Evolutionary conservation across 2,888 invertebrate genomes (phyloP).

Genomic region (Tigriopus californicus): DNA sequence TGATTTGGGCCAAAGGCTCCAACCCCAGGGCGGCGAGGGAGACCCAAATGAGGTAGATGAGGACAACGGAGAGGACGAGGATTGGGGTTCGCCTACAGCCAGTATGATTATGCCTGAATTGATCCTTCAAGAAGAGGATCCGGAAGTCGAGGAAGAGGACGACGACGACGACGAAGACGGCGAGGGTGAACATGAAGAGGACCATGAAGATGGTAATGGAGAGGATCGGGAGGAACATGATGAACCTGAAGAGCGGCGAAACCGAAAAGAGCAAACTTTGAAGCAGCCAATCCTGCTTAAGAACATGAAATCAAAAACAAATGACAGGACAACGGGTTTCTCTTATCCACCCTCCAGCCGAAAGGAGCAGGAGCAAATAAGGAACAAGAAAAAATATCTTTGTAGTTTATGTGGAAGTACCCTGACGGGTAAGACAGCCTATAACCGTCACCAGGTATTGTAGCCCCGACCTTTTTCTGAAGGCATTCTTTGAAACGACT

Average conservation of each 20-base stretch:
- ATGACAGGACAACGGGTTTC: background rate
- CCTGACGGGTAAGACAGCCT: conserved; percentile 1
- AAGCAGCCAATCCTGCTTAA: background rate
- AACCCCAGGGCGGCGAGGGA: too few relatives aligned
- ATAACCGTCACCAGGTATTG: conserved; percentile 7
- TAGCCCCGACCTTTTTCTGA: too few relatives aligned
- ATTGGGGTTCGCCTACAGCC: too few relatives aligned
- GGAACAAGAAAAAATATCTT: background rate
- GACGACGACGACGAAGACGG: background rate
- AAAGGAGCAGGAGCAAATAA: background rate
- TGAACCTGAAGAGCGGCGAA: too few relatives aligned
- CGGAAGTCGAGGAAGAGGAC: background rate
- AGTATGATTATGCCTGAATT: background rate
- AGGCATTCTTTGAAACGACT: too few relatives aligned
- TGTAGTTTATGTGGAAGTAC: conserved; percentile 7
- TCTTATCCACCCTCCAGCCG: background rate
- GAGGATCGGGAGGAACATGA: background rate
- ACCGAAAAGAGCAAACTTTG: background rate
- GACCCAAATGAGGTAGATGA: too few relatives aligned
- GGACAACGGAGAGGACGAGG: too few relatives aligned
- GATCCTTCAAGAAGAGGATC: background rate
- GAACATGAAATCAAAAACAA: background rate
- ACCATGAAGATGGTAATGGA: background rate
- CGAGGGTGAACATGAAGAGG: background rate
- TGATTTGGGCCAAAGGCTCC: too few relatives aligned